phyloP scores from a whole-genome alignment of 1,140 invertebrate genomes.

The Pissodes strobi region DNA sequence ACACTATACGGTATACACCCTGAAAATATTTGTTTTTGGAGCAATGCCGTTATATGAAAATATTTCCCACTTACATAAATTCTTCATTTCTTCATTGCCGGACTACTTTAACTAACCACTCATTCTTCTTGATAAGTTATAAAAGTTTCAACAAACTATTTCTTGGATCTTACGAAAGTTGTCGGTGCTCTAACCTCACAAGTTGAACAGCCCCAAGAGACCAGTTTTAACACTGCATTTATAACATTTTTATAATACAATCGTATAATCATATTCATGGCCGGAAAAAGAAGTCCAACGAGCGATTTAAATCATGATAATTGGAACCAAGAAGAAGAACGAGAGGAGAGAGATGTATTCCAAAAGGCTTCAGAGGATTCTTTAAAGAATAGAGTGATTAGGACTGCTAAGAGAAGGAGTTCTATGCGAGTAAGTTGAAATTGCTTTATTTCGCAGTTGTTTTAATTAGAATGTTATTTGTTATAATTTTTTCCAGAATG shows the following conservation, averaged over 20 bases:
- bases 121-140: background rate
- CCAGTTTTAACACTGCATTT: background rate
- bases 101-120: too few relatives aligned
- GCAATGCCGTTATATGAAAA: background rate
- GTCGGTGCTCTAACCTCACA: conserved; percentile 1
- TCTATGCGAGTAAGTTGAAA: conserved; percentile 36
- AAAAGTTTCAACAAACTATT: background rate
- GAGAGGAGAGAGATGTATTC: conserved; percentile 77
- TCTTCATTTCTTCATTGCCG: too few relatives aligned
- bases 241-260: background rate
- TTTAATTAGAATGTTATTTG: conserved; percentile 3
- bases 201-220: background rate
- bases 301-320: conserved; percentile 87
- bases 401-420: conserved; percentile 72
- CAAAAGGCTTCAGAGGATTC: conserved; percentile 70
- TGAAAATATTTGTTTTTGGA: too few relatives aligned
- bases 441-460: background rate
- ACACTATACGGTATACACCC: too few relatives aligned
- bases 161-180: background rate
- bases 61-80: background rate
- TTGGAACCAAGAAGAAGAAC: conserved; percentile 84
- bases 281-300: conserved; percentile 75
- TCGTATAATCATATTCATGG: conserved; percentile 61
- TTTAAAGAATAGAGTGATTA: conserved; percentile 76
- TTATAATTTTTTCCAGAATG: conserved; percentile 55